Evolutionary conservation across 2,113 vertebrate genomes (phyloP), one percentile per base, ranked within the genome.

Genomic region (Chaetura pelagica): DNA sequence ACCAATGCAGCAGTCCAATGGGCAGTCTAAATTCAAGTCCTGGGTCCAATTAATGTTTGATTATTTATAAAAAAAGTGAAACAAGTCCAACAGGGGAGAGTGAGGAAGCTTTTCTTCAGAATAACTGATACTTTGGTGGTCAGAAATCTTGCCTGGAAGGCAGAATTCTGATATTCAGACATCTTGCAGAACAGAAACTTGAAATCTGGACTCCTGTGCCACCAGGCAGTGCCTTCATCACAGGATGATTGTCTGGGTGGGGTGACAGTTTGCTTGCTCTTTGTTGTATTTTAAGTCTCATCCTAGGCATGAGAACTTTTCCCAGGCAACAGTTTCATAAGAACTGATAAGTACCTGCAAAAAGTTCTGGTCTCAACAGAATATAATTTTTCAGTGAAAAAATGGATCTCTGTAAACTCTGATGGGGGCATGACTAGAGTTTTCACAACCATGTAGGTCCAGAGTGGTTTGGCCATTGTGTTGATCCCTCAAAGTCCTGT

Each of bases 11-110:
- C 48, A 75, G 73, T 87, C 85, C 89, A 92, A 32, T 91, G 87
- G 74, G 35, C 77, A 82, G 40, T 42, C 68, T 55, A 73, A 84
- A 26, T 89, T 80, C 64, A 84, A 94, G 52, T 46, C 32, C 77
- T 75, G 72, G 49, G 72, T 92, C 73, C 84, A 94, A 92, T 68
- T 61, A 72, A 84, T 84, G 87, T 92, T 79, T 92, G 93, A 86
- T 94, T 95, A 89, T 92, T 94, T 79, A 84, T 82, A 69, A 57
- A 87, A 57, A 87, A 49, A 79, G 48, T 61, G 69, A 87, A 89
- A 87, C 40, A 58, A 27, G 44, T 78, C 57, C 52, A 81, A 62
- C 12, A 81, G 48, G 66, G 75, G 38, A 90, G 40, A 55, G 11
- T 8, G 49, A 85, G 22, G 29, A 85, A 78, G 32, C 32, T 78